Conservation (phyloP, 2,888 invertebrate species). For the Apoda limacodes region DNA sequence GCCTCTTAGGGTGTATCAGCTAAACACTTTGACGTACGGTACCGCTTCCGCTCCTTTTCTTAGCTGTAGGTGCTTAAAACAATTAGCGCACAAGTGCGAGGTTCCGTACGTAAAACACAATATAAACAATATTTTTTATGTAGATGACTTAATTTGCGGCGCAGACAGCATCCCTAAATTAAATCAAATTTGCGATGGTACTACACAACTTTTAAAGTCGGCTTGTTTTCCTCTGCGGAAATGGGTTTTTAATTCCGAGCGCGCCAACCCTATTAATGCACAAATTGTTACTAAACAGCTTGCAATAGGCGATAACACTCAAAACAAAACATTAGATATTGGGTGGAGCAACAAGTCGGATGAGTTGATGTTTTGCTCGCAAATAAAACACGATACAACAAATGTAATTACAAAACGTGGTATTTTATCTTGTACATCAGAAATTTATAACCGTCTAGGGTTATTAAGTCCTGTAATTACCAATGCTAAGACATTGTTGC, state of each 20-base stretch:
- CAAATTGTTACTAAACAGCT: neutral
- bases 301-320: slow-evolving; percentile 7
- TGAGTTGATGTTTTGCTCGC: too few species aligned
- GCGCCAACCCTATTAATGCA: slow-evolving; percentile 1
- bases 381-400: too few species aligned
- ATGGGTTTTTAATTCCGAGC: slow-evolving; percentile 6
- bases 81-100: neutral
- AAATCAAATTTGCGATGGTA: too few species aligned
- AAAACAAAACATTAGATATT: slow-evolving; percentile 15
- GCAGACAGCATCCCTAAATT: slow-evolving; percentile 5
- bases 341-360: slow-evolving; percentile 14
- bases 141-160: slow-evolving; percentile 22
- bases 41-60: slow-evolving; percentile 18
- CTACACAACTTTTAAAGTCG: too few species aligned
- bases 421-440: slow-evolving; percentile 13
- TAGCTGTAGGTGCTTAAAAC: slow-evolving; percentile 11
- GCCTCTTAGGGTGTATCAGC: slow-evolving; percentile 10
- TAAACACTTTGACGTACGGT: slow-evolving; percentile 21
- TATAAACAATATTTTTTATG: slow-evolving; percentile 5
- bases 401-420: slow-evolving; percentile 19
- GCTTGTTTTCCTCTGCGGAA: too few species aligned
- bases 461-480: slow-evolving; percentile 14
- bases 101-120: slow-evolving; percentile 1
- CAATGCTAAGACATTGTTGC: too few species aligned
- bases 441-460: slow-evolving; percentile 18